These are phyloP conservation scores for Myioborus melanocephalus DNA, from an alignment of 2,797 vertebrate species.

Conservation along the genomic window DNA sequence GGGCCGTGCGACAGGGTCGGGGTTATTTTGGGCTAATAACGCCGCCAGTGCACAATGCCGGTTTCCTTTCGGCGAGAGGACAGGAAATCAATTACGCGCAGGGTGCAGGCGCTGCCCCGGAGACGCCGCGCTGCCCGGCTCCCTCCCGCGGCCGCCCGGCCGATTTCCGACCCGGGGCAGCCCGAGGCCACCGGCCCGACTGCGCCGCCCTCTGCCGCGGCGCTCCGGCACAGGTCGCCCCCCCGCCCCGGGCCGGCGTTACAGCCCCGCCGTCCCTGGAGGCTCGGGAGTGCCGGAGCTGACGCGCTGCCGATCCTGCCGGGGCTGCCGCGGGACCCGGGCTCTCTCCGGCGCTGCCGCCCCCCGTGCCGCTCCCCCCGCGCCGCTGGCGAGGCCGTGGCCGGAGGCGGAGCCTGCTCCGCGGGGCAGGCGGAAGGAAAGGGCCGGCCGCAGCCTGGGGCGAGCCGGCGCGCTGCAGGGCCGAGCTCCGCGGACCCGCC, in stretches of 20 bases:
- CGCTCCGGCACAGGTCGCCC: too few species aligned
- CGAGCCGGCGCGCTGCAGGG: background rate
- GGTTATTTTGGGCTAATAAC: background rate
- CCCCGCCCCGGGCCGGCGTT: too few species aligned
- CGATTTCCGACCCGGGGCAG: background rate
- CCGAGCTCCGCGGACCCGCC: background rate
- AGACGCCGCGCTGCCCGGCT: background rate
- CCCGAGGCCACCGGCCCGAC: background rate
- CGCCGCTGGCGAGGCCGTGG: conserved; percentile 24
- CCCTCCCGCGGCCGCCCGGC: background rate
- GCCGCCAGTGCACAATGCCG: background rate
- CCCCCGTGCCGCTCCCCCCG: conserved; percentile 27
- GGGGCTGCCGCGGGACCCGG: background rate
- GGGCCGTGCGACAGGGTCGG: background rate
- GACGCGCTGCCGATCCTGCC: background rate
- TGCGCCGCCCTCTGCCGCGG: background rate
- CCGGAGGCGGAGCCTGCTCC: conserved; percentile 16
- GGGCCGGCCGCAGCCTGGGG: conserved; percentile 1
- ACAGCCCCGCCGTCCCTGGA: background rate
- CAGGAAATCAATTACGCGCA: background rate
- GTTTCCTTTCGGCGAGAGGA: background rate
- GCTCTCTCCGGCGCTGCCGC: background rate
- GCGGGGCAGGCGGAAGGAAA: conserved; percentile 40
- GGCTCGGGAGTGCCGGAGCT: background rate
- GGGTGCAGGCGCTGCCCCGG: background rate